phyloP scores from a whole-genome alignment of 2,888 invertebrate species.

The Dysmachus trigonus region DNA sequence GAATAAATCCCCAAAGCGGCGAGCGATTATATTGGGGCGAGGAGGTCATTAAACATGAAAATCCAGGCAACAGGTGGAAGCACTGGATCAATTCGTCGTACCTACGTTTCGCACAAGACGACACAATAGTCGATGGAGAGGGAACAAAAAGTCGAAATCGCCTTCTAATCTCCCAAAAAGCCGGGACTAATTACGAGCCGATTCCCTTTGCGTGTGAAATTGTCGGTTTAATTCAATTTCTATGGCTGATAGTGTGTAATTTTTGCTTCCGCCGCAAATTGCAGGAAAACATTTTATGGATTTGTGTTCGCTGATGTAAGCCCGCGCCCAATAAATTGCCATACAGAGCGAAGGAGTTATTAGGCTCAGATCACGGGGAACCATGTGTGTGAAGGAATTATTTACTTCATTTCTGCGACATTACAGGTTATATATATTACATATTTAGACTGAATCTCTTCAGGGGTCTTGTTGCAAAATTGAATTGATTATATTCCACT shows the following conservation, averaged over 20 bases:
- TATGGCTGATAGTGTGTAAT: background rate
- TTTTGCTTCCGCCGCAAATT: background rate
- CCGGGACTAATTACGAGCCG: background rate
- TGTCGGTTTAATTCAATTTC: background rate
- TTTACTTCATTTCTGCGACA: background rate
- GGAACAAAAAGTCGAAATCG: background rate
- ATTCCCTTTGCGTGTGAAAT: background rate
- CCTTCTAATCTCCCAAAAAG: background rate
- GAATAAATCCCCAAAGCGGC: background rate
- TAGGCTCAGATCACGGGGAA: background rate
- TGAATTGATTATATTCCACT: background rate
- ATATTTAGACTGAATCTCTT: background rate
- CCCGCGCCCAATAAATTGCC: background rate
- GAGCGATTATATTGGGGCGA: background rate
- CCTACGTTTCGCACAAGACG: background rate
- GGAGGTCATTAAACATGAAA: background rate
- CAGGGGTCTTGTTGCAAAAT: background rate
- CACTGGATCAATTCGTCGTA: background rate
- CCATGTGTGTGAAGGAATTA: background rate
- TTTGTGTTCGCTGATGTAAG: background rate
- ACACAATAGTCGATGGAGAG: background rate
- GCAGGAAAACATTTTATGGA: background rate
- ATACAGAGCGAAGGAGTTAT: background rate
- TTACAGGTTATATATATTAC: background rate
- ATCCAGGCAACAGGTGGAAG: background rate